Evolutionary conservation across 1,140 invertebrate genomes (phyloP), one percentile per base, ranked within the genome.

Genomic region (Eumeta japonica): DNA sequence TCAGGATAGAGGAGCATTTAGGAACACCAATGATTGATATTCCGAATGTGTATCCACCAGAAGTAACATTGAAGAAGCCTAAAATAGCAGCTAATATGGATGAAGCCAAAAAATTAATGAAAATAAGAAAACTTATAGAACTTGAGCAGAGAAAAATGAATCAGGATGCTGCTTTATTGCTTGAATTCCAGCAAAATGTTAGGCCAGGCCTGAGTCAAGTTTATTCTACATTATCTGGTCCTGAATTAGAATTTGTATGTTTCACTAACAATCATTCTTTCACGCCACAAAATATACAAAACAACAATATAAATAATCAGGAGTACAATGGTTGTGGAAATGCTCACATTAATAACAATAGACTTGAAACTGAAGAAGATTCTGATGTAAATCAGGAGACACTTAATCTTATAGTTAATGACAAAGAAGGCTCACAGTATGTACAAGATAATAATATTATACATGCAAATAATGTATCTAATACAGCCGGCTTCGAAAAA

Each of bases 81-180:
- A 84, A 82, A 64, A 77, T 82, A 32, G 79, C 78, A 2, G 78
- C 78, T 2, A 83, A 82, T 53, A 65, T 82, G 37, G 65, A 78
- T 38, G 81, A 84, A 68, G 80, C 78, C 2, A 78, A 76, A 39
- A 72, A 75, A 45, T 50, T 83, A 12, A 82, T 83, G 74, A 83
- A 83, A 62, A 79, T 83, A 45, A 60, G 82, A 3, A 83, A 80
- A 41, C 77, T 79, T 42, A 63, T 84, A 45, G 79, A 80, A 10
- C 79, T 78, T 50, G 66, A 80, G 39, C 79, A 81, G 45, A 73
- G 70, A 29, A 62, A 78, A 43, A 75, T 76, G 57, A 65, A 77
- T 41, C 74, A 80, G 55, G 63, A 70, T 41, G 74, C 73, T 15
- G 70, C 71, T 2, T 59, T 76, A 35, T 41, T 72, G 16, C 37